Percentiles rank a stretch among this genome's conserved stretches.
These are phyloP conservation scores for Hippopotamus amphibius DNA, from an alignment of 2,113 vertebrate genomes.

Conservation along the genomic window DNA sequence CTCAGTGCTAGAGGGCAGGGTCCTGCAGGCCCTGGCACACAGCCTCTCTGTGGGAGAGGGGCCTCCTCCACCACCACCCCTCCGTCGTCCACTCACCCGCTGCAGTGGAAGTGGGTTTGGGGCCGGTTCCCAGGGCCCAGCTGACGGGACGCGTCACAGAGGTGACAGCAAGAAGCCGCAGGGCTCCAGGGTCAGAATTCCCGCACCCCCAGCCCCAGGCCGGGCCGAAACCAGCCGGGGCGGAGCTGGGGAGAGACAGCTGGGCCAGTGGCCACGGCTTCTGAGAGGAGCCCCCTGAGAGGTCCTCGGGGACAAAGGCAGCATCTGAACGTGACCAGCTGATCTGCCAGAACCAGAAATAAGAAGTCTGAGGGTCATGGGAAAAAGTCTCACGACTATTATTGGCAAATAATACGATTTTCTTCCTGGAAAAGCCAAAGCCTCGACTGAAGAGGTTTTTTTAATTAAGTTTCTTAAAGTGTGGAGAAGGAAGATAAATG, in stretches of 20 bases:
- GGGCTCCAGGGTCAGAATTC: not conserved
- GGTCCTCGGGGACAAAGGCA: not conserved
- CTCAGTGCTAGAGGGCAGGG: not conserved
- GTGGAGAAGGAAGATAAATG: not conserved
- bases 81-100: not conserved
- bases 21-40: not conserved
- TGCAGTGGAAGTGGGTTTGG: not conserved
- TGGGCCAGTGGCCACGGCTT: not conserved
- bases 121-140: not conserved
- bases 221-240: not conserved
- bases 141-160: not conserved
- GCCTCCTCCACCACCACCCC: not conserved
- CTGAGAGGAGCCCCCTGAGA: not conserved
- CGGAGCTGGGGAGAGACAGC: not conserved
- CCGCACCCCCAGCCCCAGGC: not conserved
- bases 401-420: not conserved
- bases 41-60: not conserved
- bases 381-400: not conserved
- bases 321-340: not conserved
- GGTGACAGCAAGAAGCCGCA: not conserved
- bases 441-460: not conserved
- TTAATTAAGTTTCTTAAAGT: not conserved
- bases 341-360: not conserved
- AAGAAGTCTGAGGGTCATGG: not conserved
- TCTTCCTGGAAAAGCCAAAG: not conserved